Evolutionary conservation across 2,888 invertebrate species (phyloP).

Genomic region (Sclerodermus sp.): DNA sequence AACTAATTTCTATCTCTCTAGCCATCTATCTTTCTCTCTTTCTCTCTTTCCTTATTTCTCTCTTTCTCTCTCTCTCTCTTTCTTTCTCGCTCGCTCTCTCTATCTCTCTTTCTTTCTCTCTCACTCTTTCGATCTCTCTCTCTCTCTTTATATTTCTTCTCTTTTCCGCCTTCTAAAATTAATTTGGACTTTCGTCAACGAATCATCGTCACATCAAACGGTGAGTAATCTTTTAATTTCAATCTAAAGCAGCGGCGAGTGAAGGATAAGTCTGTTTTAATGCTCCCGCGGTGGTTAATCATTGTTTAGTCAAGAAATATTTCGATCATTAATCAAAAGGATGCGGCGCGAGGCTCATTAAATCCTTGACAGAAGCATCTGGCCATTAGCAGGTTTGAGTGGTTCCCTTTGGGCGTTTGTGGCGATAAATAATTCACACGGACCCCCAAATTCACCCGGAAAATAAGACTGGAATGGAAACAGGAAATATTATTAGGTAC

Average conservation of each 20-base stretch:
- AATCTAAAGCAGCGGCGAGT: constrained; percentile 10
- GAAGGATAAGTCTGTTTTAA: too few species aligned
- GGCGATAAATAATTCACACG: too few species aligned
- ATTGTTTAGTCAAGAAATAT: constrained; percentile 52
- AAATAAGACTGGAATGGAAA: too few species aligned
- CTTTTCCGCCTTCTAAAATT: too few species aligned
- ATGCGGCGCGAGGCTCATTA: constrained; percentile 12
- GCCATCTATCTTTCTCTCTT: neutral
- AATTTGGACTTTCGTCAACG: too few species aligned
- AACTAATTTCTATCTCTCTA: too few species aligned
- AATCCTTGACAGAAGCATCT: constrained; percentile 31
- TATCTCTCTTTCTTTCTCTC: neutral
- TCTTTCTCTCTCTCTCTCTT: too few species aligned
- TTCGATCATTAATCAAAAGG: constrained; percentile 51
- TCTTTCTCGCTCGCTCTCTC: too few species aligned
- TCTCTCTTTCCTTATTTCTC: neutral
- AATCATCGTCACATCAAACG: neutral
- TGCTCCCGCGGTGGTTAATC: constrained; percentile 18
- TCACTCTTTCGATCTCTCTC: too few species aligned
- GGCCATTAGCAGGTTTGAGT: constrained; percentile 14
- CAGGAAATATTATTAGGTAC: too few species aligned
- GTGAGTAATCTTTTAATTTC: constrained; percentile 14
- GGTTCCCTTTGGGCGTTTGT: neutral
- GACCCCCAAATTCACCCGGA: too few species aligned
- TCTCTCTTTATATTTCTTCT: too few species aligned